Base-by-base conservation (phyloP, 2,888 invertebrate genomes). In the Uloborus plumipes region DNA sequence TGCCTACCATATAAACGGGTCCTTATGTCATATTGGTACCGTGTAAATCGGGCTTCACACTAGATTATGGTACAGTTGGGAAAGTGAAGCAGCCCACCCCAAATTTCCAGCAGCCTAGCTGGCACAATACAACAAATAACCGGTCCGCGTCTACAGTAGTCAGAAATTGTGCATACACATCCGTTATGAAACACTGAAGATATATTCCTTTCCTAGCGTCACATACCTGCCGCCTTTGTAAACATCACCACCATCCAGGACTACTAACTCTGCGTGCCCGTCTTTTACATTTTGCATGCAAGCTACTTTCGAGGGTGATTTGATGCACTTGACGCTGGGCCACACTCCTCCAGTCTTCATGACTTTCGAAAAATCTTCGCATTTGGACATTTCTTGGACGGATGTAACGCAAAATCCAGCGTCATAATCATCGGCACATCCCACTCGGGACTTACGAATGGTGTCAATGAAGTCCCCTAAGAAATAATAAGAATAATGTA, bases 341-440 rank as follows among this genome's bases (percentile, higher is more conserved):
- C 95, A 91, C 59, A 94, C 93, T 87, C 94, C 93, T 76, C 95
- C 91, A 2, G 94, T 93, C 88, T 93, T 94, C 0, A 95, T 93
- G 49, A 93, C 93, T 81, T 91, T 91, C 0, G 92, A 91, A 87
- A 96, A 91, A 0, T 92, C 91, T 16, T 91, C 90, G 87, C 97
- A 97, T 88, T 97, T 97, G 20, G 91, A 90, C 84, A 92, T 88
- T 85, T 94, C 95, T 2, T 91, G 91, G 51, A 92, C 91, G 0
- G 91, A 91, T 18, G 92, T 92, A 15, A 93, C 93, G 87, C 95
- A 95, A 87, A 94, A 88, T 84, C 93, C 22, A 13, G 67, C 76
- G 3, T 65, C 18, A 18, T 47, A 91, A 11, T 62, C 50, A 14
- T 87, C 85, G 4, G 87, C 85, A 47, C 87, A 87, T 4, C 88